Conservation (phyloP, 2,797 vertebrate genomes). For the Perodicticus potto region DNA sequence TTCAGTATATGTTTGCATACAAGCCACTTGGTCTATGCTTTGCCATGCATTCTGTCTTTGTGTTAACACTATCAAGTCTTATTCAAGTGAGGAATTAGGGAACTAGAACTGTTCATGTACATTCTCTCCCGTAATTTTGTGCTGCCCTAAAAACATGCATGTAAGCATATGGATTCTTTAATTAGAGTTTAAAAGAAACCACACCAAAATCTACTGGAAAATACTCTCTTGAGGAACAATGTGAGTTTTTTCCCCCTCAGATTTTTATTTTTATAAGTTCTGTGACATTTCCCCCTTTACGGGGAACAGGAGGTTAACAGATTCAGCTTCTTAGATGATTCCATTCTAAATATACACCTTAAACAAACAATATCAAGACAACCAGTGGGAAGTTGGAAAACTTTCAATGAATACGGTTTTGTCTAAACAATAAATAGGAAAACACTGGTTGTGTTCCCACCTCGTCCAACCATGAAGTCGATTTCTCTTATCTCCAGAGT, state of each 20-base stretch:
- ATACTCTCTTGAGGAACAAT: slow-evolving; percentile 65
- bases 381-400: not conserved
- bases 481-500: not conserved
- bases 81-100: not conserved
- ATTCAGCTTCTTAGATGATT: slow-evolving; percentile 53
- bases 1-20: not conserved
- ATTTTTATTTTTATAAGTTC: slow-evolving; percentile 78
- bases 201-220: slow-evolving; percentile 32
- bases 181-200: slow-evolving; percentile 38
- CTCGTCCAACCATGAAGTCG: not conserved
- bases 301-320: slow-evolving; percentile 58
- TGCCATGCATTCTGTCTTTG: not conserved
- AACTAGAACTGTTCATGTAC: not conserved
- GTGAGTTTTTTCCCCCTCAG: not conserved
- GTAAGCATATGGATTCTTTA: not conserved
- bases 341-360: slow-evolving; percentile 43
- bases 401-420: not conserved
- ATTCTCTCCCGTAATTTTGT: not conserved
- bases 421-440: not conserved
- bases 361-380: slow-evolving; percentile 36
- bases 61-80: not conserved
- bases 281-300: slow-evolving; percentile 46
- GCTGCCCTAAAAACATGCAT: not conserved
- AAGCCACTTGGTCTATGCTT: not conserved
- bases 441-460: not conserved